phyloP scores from a whole-genome alignment of 2,888 invertebrate genomes.

The Polyploca ridens region DNA sequence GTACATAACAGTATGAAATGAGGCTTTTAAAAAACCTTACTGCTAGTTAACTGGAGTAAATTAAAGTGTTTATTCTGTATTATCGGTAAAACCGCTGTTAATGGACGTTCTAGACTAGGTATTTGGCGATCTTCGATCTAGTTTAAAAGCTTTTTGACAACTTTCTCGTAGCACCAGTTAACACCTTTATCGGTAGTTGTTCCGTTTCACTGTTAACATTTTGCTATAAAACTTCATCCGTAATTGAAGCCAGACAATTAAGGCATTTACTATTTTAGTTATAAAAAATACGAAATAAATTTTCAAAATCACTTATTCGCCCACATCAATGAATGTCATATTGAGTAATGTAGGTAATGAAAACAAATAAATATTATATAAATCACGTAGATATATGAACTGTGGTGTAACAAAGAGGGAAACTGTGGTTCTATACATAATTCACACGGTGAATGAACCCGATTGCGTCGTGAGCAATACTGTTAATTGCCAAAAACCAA shows the following conservation, averaged over 20 bases:
- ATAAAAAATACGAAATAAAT: background rate
- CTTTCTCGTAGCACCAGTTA: conserved; percentile 58
- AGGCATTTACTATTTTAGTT: background rate
- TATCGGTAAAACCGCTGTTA: conserved; percentile 51
- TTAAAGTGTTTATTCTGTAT: conserved; percentile 15
- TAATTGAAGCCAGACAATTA: background rate
- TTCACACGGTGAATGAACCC: conserved; percentile 83
- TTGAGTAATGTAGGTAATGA: too few relatives aligned
- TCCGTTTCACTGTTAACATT: conserved; percentile 30
- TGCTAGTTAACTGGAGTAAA: conserved; percentile 26
- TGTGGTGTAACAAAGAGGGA: conserved; percentile 71
- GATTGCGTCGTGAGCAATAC: conserved; percentile 81
- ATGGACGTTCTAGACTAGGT: conserved; percentile 64
- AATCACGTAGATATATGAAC: conserved; percentile 46
- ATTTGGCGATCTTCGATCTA: conserved; percentile 65
- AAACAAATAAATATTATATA: background rate
- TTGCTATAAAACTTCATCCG: background rate
- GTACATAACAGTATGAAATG: conserved; percentile 42
- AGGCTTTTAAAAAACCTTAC: conserved; percentile 20
- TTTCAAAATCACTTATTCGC: too few relatives aligned
- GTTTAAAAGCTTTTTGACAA: conserved; percentile 81
- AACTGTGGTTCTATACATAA: conserved; percentile 79
- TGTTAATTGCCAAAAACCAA: conserved; percentile 85
- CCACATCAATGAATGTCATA: background rate
- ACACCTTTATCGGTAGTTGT: conserved; percentile 48